Conservation (phyloP, 35 echinoderm and acorn worm species). For the Lytechinus variegatus region DNA sequence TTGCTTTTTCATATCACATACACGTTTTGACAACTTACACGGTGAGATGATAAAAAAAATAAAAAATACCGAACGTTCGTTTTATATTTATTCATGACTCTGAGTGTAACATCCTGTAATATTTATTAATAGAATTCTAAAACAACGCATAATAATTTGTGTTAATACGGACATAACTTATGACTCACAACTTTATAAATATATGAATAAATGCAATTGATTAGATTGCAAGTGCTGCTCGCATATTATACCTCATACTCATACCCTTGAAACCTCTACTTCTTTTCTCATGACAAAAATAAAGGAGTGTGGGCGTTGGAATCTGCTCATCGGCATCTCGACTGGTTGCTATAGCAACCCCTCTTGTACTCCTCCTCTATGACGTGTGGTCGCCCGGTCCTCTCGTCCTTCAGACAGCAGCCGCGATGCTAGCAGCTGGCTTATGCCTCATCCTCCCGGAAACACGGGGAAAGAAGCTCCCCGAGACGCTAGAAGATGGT, state of each 20-base stretch:
- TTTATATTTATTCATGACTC: no score
- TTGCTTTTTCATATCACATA: no score
- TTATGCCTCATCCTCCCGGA: constrained; percentile 75
- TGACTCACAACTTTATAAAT: no score
- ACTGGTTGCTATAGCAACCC: constrained; percentile 71
- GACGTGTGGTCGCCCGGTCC: constrained; percentile 70
- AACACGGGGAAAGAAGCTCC: constrained; percentile 73
- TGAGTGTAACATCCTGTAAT: no score
- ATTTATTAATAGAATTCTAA: no score
- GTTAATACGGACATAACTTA: no score
- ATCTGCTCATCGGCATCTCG: constrained; percentile 77
- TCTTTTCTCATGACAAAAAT: not conserved
- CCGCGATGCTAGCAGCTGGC: constrained; percentile 52
- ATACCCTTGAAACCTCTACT: not conserved
- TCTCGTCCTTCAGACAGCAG: constrained; percentile 64
- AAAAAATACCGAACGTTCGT: no score
- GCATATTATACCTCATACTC: not conserved
- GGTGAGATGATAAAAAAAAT: no score
- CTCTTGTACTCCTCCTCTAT: constrained; percentile 53
- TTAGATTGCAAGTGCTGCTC: not conserved
- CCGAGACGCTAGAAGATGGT: constrained; percentile 83
- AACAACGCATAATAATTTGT: no score
- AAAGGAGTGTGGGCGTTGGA: constrained; percentile 75
- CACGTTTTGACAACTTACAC: no score
- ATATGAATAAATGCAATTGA: no score